These are phyloP conservation scores for Eueremaeus valkanovi DNA, from an alignment of 2,888 invertebrate genomes.

Conservation along the genomic window DNA sequence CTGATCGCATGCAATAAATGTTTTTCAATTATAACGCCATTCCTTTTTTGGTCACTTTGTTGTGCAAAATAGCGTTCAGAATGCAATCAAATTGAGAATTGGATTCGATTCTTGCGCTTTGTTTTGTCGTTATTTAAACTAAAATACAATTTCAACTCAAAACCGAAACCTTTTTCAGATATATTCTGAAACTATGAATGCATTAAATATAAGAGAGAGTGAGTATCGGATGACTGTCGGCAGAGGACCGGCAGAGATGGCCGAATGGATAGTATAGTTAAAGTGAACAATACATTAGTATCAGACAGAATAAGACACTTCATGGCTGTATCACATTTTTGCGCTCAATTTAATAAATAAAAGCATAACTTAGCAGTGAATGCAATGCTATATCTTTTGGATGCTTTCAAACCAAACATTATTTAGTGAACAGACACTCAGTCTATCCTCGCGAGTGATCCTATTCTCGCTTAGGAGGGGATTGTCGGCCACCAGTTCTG, in stretches of 20 bases:
- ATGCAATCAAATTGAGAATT: neutral
- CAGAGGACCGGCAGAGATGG: neutral
- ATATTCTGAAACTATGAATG: too few species aligned
- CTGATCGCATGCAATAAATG: conserved; percentile 12
- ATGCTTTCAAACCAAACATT: conserved; percentile 1
- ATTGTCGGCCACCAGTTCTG: neutral
- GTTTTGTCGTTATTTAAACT: neutral
- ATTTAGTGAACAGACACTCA: conserved; percentile 10
- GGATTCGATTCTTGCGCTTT: neutral
- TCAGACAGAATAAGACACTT: conserved; percentile 18
- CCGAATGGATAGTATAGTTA: neutral
- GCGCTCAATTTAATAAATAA: conserved; percentile 24
- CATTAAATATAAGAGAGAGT: neutral
- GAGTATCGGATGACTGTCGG: neutral
- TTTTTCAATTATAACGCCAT: neutral
- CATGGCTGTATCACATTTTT: conserved; percentile 19
- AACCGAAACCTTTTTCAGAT: neutral
- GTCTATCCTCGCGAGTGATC: neutral
- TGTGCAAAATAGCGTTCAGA: neutral
- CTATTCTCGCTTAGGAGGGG: conserved; percentile 1
- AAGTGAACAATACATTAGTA: conserved; percentile 24
- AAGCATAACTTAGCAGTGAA: conserved; percentile 22
- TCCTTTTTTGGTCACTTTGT: neutral
- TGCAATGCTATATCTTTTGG: neutral
- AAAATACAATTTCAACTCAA: neutral